phyloP scores from a whole-genome alignment of 2,113 vertebrate species.

The Hystrix cristata region DNA sequence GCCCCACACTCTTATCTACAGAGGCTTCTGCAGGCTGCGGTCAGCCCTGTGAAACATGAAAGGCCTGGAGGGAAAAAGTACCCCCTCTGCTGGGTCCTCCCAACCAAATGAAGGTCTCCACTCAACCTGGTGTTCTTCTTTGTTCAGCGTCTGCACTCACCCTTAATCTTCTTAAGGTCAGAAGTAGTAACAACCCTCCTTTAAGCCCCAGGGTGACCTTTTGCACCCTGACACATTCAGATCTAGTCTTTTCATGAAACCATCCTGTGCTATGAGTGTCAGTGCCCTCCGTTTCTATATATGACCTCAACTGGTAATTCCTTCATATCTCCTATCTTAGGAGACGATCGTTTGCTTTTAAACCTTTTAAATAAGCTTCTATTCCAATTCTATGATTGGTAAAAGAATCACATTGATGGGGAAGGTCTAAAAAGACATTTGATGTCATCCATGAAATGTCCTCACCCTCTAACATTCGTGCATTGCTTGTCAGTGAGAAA shows the following conservation, averaged over 20 bases:
- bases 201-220: not conserved
- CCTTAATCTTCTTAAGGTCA: too few species aligned
- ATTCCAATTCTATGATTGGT: conserved; percentile 25
- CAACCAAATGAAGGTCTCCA: not conserved
- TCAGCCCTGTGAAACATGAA: not conserved
- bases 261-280: not conserved
- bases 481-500: not conserved
- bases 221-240: not conserved
- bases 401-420: not conserved
- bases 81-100: not conserved
- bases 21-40: not conserved
- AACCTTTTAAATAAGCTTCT: not conserved
- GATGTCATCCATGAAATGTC: not conserved
- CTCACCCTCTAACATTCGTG: not conserved
- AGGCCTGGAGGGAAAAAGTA: not conserved
- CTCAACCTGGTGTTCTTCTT: not conserved
- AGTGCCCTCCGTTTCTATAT: not conserved
- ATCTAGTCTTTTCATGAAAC: not conserved
- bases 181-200: not conserved
- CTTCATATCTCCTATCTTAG: not conserved
- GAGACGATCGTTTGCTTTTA: not conserved
- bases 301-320: not conserved
- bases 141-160: not conserved
- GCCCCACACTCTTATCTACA: not conserved
- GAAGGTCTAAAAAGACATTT: not conserved